A percentile compares a stretch with the other conserved stretches of the same genome.
Evolutionary conservation across 1,140 invertebrate species (phyloP).

Genomic region (Penaeus vannamei): DNA sequence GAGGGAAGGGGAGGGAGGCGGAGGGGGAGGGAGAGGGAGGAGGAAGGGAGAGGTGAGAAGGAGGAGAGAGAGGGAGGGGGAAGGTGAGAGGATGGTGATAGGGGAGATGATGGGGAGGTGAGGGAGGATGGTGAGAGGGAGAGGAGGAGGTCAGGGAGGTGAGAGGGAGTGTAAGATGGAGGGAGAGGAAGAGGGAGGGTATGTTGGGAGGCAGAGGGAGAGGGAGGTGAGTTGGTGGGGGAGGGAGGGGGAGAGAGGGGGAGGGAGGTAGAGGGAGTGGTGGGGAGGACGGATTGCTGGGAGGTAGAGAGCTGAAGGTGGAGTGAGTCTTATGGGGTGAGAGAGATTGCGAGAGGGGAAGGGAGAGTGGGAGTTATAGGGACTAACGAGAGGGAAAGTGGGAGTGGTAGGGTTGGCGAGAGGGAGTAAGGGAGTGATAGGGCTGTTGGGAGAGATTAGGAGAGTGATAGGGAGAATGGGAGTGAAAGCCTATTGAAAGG

Average conservation of each 20-base stretch:
- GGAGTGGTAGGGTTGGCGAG: not conserved
- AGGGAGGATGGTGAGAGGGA: not conserved
- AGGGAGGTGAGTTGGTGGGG: no score
- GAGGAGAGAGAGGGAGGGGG: not conserved
- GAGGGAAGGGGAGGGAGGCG: not conserved
- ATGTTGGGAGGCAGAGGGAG: not conserved
- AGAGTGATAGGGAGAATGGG: not conserved
- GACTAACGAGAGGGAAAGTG: not conserved
- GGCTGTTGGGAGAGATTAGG: no score
- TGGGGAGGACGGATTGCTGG: not conserved
- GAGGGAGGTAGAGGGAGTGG: not conserved
- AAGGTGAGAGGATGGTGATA: not conserved
- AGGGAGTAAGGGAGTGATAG: not conserved
- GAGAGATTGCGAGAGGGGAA: slow-evolving; percentile 23
- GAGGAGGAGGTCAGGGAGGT: not conserved
- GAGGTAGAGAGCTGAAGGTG: not conserved
- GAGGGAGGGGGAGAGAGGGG: not conserved
- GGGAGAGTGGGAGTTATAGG: slow-evolving; percentile 28
- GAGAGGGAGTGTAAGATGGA: not conserved
- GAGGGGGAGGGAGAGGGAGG: not conserved
- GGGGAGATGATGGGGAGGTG: not conserved
- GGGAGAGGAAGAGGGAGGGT: not conserved
- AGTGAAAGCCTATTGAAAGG: not conserved
- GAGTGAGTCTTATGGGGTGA: not conserved
- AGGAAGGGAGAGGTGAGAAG: not conserved